Evolutionary conservation across 2,113 vertebrate species (phyloP), one percentile per base, ranked within the genome.

Genomic region (Eretmodus cyanostictus): DNA sequence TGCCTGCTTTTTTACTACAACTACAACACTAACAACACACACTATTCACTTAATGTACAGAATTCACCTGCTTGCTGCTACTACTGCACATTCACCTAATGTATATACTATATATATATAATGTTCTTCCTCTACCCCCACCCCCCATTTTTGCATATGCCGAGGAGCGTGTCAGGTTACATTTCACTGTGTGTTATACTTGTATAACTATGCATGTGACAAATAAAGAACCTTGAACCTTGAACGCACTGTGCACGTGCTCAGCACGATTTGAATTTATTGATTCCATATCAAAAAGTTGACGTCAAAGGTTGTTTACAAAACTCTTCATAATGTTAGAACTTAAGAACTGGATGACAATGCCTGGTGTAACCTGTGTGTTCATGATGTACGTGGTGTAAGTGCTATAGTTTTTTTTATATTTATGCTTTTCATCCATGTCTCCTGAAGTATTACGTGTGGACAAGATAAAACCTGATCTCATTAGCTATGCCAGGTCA

Each of bases 331-430:
- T 3, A 63, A 63, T 12, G 31, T 63, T n/a, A 8, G 34, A 68
- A 13, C 17, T 34, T 4, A 5, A 66, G 31, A 38, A 40, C 1
- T 22, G 19, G 19, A 24, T 68, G 12, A 22, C 36, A 0, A 0
- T 1, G 11, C 7, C n/a, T 14, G 63, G 2, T 3, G 63, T 14
- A 40, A 24, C 12, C 9, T 13, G n/a, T 14, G 12, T 9, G 36
- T 22, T 22, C 63, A 22, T 24, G 36, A 8, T 14, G n/a, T 68
- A 2, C 1, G 3, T 3, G 2, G 4, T 68, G 34, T 1, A 40
- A 14, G 19, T 12, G 61, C 17, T 63, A 2, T n/a, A 36, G 16
- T 13, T 5, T 38, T 57, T 38, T 38, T 22, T 14, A 68, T 22
- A 68, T 40, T 68, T 22, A 42, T 24, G 5, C n/a, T 68, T 40